These are phyloP conservation scores for Hydrotaea cyrtoneurina DNA, from an alignment of 2,888 invertebrate species.

Conservation along the genomic window DNA sequence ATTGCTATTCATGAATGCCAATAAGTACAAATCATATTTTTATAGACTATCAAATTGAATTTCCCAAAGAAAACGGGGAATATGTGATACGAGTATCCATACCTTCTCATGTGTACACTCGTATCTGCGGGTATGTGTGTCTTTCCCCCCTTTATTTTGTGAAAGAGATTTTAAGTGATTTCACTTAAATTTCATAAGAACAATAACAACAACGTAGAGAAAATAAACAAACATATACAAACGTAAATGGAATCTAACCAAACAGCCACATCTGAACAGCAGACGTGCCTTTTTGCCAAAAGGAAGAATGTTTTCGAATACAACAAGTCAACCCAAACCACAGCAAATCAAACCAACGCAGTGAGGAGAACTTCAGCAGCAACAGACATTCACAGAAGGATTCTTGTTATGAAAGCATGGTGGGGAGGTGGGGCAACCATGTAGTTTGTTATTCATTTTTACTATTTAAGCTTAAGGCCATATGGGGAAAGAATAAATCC, in stretches of 20 bases:
- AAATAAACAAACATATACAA: conserved; percentile 30
- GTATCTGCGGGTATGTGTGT: too few species aligned
- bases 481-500: neutral
- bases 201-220: conserved; percentile 70
- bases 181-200: conserved; percentile 77
- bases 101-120: too few species aligned
- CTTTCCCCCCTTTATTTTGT: neutral
- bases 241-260: conserved; percentile 58
- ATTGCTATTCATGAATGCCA: conserved; percentile 40
- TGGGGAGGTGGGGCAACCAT: conserved; percentile 1
- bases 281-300: conserved; percentile 62
- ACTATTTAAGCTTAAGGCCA: conserved; percentile 40
- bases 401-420: neutral
- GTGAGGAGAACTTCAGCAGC: too few species aligned
- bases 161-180: conserved; percentile 77
- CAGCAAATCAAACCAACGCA: conserved; percentile 38
- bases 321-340: conserved; percentile 41
- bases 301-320: conserved; percentile 46
- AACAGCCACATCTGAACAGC: conserved; percentile 24
- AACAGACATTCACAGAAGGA: too few species aligned
- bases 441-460: conserved; percentile 32
- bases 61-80: conserved; percentile 10
- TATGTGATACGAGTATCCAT: neutral
- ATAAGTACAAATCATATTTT: conserved; percentile 57
- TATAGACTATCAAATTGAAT: conserved; percentile 45